Percentiles rank a stretch among this genome's conserved stretches.
phyloP scores from a whole-genome alignment of 2,888 invertebrate genomes.

The Platerodrilus igneus region DNA sequence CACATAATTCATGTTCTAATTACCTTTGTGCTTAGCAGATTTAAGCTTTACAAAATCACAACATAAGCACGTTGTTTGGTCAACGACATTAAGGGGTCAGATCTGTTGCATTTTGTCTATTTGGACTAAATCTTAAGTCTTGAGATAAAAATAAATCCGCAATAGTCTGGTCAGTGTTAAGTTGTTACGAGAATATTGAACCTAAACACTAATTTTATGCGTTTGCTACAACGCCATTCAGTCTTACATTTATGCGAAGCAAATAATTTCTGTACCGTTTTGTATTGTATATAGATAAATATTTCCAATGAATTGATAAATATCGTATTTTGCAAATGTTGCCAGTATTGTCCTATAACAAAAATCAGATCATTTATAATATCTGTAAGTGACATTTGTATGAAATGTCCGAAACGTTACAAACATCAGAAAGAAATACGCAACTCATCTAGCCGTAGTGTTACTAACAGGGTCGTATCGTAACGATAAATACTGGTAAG shows the following conservation, averaged over 20 bases:
- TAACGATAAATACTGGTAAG: not conserved
- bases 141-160: slow-evolving; percentile 41
- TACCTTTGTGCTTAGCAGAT: slow-evolving; percentile 23
- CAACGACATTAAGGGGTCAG: slow-evolving; percentile 33
- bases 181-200: slow-evolving; percentile 46
- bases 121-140: slow-evolving; percentile 38
- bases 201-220: slow-evolving; percentile 22
- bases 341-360: slow-evolving; percentile 36
- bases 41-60: slow-evolving; percentile 20
- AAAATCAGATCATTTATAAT: slow-evolving; percentile 47
- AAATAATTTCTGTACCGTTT: too few species aligned
- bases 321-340: slow-evolving; percentile 24
- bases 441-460: slow-evolving; percentile 43
- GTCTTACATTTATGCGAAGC: too few species aligned
- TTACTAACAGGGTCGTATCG: slow-evolving; percentile 25
- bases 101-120: slow-evolving; percentile 33
- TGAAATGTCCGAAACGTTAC: slow-evolving; percentile 43
- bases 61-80: slow-evolving; percentile 29
- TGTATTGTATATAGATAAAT: too few species aligned
- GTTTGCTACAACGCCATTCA: too few species aligned
- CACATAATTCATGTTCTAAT: slow-evolving; percentile 34
- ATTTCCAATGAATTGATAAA: not conserved
- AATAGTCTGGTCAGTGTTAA: slow-evolving; percentile 45
- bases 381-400: slow-evolving; percentile 46
- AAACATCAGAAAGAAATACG: slow-evolving; percentile 38